phyloP scores from a whole-genome alignment of 2,888 invertebrate species.

The Spicauda simplicius region DNA sequence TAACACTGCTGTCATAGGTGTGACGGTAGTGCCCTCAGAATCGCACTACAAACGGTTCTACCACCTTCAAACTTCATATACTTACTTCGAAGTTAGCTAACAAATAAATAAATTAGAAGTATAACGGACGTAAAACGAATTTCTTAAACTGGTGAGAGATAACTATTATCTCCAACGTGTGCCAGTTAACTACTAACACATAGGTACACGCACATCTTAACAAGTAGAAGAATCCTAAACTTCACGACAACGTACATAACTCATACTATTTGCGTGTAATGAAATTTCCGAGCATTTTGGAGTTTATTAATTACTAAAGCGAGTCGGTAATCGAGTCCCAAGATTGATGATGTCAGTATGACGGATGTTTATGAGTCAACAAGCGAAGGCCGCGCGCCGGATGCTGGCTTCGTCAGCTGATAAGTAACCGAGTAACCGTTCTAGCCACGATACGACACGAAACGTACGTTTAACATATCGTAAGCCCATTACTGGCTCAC shows the following conservation, averaged over 20 bases:
- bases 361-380: constrained; percentile 47
- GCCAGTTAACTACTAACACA: too few relatives aligned
- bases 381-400: constrained; percentile 46
- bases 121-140: too few relatives aligned
- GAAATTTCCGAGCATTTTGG: constrained; percentile 9
- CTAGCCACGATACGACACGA: constrained; percentile 13
- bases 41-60: too few relatives aligned
- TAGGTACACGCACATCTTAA: background rate
- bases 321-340: constrained; percentile 17
- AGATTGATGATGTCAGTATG: constrained; percentile 48
- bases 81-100: too few relatives aligned
- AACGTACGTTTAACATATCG: background rate
- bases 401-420: constrained; percentile 46
- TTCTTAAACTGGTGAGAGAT: too few relatives aligned
- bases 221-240: background rate
- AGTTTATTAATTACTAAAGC: constrained; percentile 31
- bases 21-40: too few relatives aligned
- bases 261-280: background rate
- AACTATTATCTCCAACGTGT: too few relatives aligned
- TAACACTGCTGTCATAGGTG: too few relatives aligned
- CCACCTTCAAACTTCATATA: too few relatives aligned
- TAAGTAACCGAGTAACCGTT: constrained; percentile 36
- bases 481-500: too few relatives aligned
- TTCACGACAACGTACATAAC: background rate
- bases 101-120: too few relatives aligned